Conservation (phyloP, 2,888 invertebrate species). For the Ectropis crepuscularia region DNA sequence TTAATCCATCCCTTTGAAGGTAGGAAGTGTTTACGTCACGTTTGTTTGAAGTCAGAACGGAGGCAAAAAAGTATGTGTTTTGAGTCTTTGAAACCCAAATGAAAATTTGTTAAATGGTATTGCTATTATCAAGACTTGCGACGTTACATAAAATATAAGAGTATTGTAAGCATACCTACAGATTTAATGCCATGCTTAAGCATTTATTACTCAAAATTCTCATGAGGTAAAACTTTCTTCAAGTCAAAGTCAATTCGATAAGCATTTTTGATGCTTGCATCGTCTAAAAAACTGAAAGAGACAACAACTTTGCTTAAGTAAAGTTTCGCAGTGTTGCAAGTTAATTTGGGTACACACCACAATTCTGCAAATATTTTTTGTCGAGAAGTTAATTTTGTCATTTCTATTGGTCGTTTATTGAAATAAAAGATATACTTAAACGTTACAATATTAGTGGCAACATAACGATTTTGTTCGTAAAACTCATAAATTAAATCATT, state of each 20-base stretch:
- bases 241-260: no score
- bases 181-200: no score
- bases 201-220: no score
- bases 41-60: slow-evolving; percentile 14
- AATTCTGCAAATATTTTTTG: no score
- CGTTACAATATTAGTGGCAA: background rate
- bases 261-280: no score
- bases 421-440: background rate
- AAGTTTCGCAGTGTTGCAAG: no score
- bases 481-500: slow-evolving; percentile 5
- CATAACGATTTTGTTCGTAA: background rate
- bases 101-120: background rate
- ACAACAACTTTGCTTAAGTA: no score
- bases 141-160: background rate
- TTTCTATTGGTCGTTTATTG: no score
- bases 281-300: no score
- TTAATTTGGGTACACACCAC: no score
- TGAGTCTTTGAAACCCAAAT: background rate
- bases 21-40: slow-evolving; percentile 16
- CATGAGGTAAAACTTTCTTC: no score
- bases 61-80: slow-evolving; percentile 4
- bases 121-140: background rate
- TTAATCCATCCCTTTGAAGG: slow-evolving; percentile 21
- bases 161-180: background rate
- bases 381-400: no score